Conservation (phyloP, 2,797 vertebrate genomes). For the Halcyon badia region DNA sequence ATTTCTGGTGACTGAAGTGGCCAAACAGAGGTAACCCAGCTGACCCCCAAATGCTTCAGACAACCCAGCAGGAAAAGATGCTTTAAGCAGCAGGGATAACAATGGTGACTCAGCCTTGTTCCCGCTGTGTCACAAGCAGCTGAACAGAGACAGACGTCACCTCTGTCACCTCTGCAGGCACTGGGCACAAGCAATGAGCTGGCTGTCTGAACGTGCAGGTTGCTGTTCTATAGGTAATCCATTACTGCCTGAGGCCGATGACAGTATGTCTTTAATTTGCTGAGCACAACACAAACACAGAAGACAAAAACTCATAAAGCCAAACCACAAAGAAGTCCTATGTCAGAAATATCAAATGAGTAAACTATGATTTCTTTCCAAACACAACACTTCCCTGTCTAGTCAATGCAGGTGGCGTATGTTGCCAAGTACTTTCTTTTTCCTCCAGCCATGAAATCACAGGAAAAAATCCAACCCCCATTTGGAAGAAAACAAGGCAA, state of each 20-base stretch:
- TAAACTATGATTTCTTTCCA: not conserved
- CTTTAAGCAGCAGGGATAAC: not conserved
- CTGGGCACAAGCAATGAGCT: not conserved
- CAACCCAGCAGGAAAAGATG: fast-evolving
- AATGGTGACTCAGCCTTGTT: not conserved
- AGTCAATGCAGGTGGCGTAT: not conserved
- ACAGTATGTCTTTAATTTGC: not conserved
- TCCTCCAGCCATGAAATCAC: not conserved
- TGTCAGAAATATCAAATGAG: not conserved
- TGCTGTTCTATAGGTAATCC: not conserved
- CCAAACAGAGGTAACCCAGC: not conserved
- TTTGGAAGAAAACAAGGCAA: not conserved
- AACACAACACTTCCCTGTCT: not conserved
- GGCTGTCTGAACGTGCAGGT: not conserved
- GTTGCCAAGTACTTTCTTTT: not conserved
- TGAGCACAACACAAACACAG: not conserved
- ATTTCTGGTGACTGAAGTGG: not conserved
- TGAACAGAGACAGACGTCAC: not conserved
- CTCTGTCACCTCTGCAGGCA: not conserved
- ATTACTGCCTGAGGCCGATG: not conserved
- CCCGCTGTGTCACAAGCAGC: not conserved
- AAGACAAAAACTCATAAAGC: not conserved
- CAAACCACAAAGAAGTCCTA: not conserved
- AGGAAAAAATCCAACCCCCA: not conserved
- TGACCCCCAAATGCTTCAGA: not conserved